Base-by-base conservation (phyloP, 2,888 invertebrate genomes). In the Nomada fabriciana region DNA sequence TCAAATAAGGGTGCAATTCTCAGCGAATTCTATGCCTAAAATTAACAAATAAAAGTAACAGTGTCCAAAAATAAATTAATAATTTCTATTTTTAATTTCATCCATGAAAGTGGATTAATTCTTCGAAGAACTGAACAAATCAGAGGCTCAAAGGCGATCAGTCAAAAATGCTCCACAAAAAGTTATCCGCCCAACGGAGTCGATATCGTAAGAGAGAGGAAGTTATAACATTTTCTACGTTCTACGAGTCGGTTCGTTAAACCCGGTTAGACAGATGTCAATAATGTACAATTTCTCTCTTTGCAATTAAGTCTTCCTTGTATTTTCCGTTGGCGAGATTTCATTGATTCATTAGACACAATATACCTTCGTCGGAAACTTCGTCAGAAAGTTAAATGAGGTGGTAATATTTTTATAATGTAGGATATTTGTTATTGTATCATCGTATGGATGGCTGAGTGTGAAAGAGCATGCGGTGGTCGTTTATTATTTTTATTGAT, bases 281-380 rank as follows among this genome's bases (percentile, higher is more conserved):
- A 72, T 80, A 80, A 63, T 53, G 61, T 67, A 25, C 52, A 63
- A 15, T 36, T 67, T 59, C 52, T 55, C 53, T 50, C 20, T 53
- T 68, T 68, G 36, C 67, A 72, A 80, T 72, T 78, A 77, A 73
- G 53, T 29, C 64, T 25, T 25, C 18, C 25, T 18, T 13, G n/a
- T 36, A 11, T 9, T 20, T 20, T 2, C 36, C 11, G 50, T 25
- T 67, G 42, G 1, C 47, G 20, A 55, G 63, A 52, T 61, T 47
- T 36, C 2, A 20, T n/a, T 15, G 68, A 68, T 50, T 57, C 13
- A 13, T 5, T 43, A 29, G 13, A 7, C 4, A 23, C 18, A 3
- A 18, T 42, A 23, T 15, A 15, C 67, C 42, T n/a, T 43, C 50
- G 61, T n/a, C 43, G 20, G 20, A 42, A 64, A 61, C n/a, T 76